Conservation (phyloP, 2,113 vertebrate species). For the Scartelaos histophorus region DNA sequence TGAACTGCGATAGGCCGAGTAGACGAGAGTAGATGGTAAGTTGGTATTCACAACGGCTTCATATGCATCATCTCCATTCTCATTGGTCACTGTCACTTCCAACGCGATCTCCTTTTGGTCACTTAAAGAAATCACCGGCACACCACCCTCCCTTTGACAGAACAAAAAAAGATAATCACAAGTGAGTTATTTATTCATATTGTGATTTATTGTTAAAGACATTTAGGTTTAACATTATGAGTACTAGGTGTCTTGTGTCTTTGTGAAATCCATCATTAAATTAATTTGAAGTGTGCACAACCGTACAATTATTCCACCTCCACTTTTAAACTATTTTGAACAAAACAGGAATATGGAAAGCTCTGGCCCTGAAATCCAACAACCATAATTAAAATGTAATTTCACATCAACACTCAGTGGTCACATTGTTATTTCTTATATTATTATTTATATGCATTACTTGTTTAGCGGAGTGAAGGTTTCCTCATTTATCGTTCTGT, state of each 20-base stretch:
- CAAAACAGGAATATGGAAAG: no score
- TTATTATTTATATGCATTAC: slow-evolving; percentile 71
- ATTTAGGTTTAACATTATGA: background rate
- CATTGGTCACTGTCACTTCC: slow-evolving; percentile 89
- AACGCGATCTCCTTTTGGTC: slow-evolving; percentile 89
- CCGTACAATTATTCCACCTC: background rate
- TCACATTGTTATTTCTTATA: background rate
- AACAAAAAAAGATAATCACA: background rate
- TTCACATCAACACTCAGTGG: background rate
- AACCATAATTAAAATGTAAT: background rate
- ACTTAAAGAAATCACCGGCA: slow-evolving; percentile 83
- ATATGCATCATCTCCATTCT: slow-evolving; percentile 88
- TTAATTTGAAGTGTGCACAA: background rate
- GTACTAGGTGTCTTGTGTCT: background rate
- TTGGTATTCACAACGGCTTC: slow-evolving; percentile 81
- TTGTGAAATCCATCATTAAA: background rate
- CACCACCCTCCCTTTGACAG: slow-evolving; percentile 75
- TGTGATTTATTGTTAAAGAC: background rate
- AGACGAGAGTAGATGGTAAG: slow-evolving; percentile 84
- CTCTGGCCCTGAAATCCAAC: no score
- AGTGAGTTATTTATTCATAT: background rate
- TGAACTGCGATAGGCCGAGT: slow-evolving; percentile 71
- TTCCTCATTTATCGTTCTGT: slow-evolving; percentile 72
- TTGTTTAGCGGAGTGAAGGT: slow-evolving; percentile 77
- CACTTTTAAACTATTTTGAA: background rate